A percentile compares a stretch with the other conserved stretches of the same genome.
These are phyloP conservation scores for Chorisops tibialis DNA, from an alignment of 2,888 invertebrate species.

Conservation along the genomic window DNA sequence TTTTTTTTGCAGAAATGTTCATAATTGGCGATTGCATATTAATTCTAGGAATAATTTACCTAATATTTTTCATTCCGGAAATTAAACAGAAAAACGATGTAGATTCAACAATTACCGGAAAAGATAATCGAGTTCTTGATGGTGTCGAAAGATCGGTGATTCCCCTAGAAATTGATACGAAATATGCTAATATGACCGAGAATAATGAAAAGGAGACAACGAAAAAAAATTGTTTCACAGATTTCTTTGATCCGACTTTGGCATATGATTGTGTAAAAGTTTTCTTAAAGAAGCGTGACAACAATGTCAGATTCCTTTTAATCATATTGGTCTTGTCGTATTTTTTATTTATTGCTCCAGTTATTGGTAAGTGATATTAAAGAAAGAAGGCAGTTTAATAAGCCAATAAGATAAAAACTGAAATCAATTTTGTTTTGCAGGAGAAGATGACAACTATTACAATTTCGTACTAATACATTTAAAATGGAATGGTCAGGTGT, in stretches of 20 bases:
- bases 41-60: slow-evolving; percentile 46
- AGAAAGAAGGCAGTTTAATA: not conserved
- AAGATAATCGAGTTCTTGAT: slow-evolving; percentile 33
- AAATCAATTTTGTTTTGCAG: too few relatives aligned
- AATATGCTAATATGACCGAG: not conserved
- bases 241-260: slow-evolving; percentile 49
- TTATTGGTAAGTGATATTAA: slow-evolving; percentile 37
- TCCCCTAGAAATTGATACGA: slow-evolving; percentile 1
- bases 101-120: slow-evolving; percentile 13
- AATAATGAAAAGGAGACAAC: not conserved
- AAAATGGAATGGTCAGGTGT: slow-evolving; percentile 49
- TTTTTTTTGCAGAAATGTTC: slow-evolving; percentile 43
- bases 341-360: slow-evolving; percentile 46
- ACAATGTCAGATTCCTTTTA: slow-evolving; percentile 44
- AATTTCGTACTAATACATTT: slow-evolving; percentile 45
- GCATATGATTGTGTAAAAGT: slow-evolving; percentile 46
- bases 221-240: slow-evolving; percentile 37
- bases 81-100: slow-evolving; percentile 35
- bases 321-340: slow-evolving; percentile 44
- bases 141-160: not conserved
- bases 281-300: slow-evolving; percentile 44
- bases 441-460: slow-evolving; percentile 49
- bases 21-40: slow-evolving; percentile 45
- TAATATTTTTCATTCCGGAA: slow-evolving; percentile 48
- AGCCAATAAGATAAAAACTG: not conserved